Evolutionary conservation across 2,797 vertebrate species (phyloP), one percentile per base, ranked within the genome.

Genomic region (Myripristis jacobus): DNA sequence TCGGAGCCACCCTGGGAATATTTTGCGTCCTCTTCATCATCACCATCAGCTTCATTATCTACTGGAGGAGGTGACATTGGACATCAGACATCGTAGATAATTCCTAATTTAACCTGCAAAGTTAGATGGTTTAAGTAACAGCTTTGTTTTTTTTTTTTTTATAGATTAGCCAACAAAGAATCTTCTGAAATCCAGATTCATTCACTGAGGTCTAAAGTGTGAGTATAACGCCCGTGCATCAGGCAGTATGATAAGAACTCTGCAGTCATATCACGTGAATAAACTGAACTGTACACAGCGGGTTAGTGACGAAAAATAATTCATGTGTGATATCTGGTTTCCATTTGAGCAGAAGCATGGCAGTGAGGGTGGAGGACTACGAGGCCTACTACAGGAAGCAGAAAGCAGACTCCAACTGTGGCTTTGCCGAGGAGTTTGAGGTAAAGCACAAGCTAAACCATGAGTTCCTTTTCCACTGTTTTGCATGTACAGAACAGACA

Each of bases 371-470:
- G 69, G 95, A 96, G 79, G 95, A 96, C 75, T 99, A 94, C 25
- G 95, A 97, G 76, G 85, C 89, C 3, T 96, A 98, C 88, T 98
- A 95, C 84, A 96, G 88, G 87, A 97, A 95, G 81, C 96, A 98
- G 87, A 95, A 93, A 81, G 96, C 97, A 0, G 96, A 99, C 84
- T 97, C 95, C 75, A 97, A 95, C 88, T 99, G 96, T 83, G 97
- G 97, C 53, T 99, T 98, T 70, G 96, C 96, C 41, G 96, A 96
- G 74, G 97, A 99, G 61, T 99, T 97, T 75, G 97, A 98, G 92
- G 98, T 98, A 24, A 89, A 65, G 65, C 2, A 66, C 8, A 1
- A 50, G 11, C 6, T 12, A 6, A 24, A 57, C 52, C 22, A 41
- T 16, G 13, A 41, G 12, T 13, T 15, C 13, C 38, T 41, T 41